These are phyloP conservation scores for Acropternis orthonyx DNA, from an alignment of 2,797 vertebrate genomes.

Conservation along the genomic window DNA sequence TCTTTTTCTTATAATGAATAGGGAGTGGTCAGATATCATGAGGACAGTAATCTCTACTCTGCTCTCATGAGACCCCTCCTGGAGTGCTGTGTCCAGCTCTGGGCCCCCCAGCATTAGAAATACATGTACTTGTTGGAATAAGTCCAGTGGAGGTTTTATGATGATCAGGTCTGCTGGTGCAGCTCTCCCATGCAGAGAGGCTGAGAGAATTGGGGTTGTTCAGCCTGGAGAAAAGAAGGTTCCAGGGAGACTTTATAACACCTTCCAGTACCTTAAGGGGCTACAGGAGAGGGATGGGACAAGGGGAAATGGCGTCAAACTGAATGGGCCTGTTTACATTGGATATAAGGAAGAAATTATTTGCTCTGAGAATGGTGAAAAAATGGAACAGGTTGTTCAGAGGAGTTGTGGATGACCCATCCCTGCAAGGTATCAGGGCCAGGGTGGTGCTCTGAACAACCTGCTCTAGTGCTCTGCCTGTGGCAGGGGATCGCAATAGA, in stretches of 20 bases:
- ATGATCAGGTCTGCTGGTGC: neutral
- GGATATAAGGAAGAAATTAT: neutral
- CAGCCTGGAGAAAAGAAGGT: neutral
- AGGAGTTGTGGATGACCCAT: neutral
- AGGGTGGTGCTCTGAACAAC: neutral
- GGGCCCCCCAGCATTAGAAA: rapidly evolving
- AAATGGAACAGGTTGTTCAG: neutral
- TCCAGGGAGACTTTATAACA: neutral
- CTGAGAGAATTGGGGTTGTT: neutral
- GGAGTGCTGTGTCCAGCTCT: neutral
- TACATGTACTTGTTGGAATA: neutral
- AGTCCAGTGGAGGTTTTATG: neutral
- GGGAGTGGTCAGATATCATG: neutral
- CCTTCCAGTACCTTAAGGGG: neutral
- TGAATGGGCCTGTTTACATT: neutral
- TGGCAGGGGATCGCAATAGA: neutral
- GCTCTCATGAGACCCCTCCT: neutral
- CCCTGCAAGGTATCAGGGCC: neutral
- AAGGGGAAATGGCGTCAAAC: neutral
- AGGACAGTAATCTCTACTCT: neutral
- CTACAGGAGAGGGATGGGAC: neutral
- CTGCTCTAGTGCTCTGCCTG: neutral
- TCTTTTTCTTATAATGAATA: neutral
- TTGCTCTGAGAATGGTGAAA: neutral
- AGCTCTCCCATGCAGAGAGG: neutral